Evolutionary conservation across 2,888 invertebrate genomes (phyloP), one percentile per base, ranked within the genome.

Genomic region (Emmelina monodactyla): DNA sequence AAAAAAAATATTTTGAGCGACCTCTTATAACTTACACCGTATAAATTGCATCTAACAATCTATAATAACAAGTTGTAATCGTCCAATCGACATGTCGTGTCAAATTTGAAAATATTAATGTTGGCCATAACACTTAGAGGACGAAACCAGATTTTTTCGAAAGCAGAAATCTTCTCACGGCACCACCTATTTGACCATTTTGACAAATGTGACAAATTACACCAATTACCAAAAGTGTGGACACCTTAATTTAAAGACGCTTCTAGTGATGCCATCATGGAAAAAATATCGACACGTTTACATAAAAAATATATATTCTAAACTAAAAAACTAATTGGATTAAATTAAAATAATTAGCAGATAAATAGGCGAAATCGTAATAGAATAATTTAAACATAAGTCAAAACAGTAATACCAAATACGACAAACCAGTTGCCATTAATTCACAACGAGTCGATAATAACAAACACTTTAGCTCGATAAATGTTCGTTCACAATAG

Each of bases 161-260:
- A 10, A 25, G 9, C 25, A 10, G 25, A 3, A 9, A 4, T 25
- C 25, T 11, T n/a, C n/a, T 62, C 75, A 72, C 68, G 68, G 58
- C 19, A 9, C 53, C 61, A 58, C n/a, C n/a, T n/a, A n/a, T n/a
- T n/a, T n/a, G n/a, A n/a, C n/a, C n/a, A n/a, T n/a, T n/a, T 62
- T 64, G 64, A 62, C 59, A 44, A 66, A 70, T 75, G 71, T 71
- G 72, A 73, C 72, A 60, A 64, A 60, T 66, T 59, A 47, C 42
- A 42, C 25, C 41, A 48, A 45, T 46, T 42, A 40, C 37, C 33
- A 31, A 32, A 37, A 38, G 36, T 28, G 37, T 33, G n/a, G n/a
- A n/a, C n/a, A n/a, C n/a, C n/a, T n/a, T n/a, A n/a, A n/a, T n/a
- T n/a, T n/a, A n/a, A n/a, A n/a, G n/a, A n/a, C n/a, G n/a, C n/a